Base-by-base conservation (phyloP, 2,888 invertebrate species). In the Xylota sylvarum region DNA sequence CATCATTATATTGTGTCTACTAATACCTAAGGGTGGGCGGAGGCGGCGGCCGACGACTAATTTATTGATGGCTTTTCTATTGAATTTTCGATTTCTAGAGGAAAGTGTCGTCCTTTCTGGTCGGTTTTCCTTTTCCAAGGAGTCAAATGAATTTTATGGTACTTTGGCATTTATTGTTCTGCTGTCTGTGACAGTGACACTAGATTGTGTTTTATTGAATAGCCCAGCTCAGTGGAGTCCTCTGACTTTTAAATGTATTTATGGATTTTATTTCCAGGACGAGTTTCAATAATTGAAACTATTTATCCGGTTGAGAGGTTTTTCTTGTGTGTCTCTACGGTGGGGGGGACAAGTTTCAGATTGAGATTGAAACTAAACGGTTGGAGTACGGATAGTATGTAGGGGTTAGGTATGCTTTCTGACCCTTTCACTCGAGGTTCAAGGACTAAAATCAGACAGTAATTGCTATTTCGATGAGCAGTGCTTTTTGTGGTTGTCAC, bases 41-140 rank as follows among this genome's bases (percentile, higher is more conserved):
- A 5, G 56, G 43, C 17, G 17, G 32, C 35, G n/a, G 23, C 23
- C 2, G 23, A 23, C 14, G 50, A 69, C 56, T 72, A 77, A 82
- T 77, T 82, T 77, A 82, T 77, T 82, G 77, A 77, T 77, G 69
- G 23, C 32, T 62, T 70, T 64, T 37, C 43, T 37, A 78, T 78
- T 72, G 77, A 80, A 77, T 50, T 65, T 40, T 58, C 46, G 50
- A 65, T 58, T 65, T 72, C 55, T 46, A 5, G 14, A 30, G 7
- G 50, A 23, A 77, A 37, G 48, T 50, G 17, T 19, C 30, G 46
- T 23, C 23, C 23, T 23, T 23, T 23, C 23, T 23, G 23, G 23
- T n/a, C n/a, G n/a, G n/a, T 19, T n/a, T 12, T 43, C 14, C 2
- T 9, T 30, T 17, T 48, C 17, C n/a, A 19, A 6, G 12, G 27